Conservation (phyloP, 2,888 invertebrate genomes). For the Lutraria lutraria region DNA sequence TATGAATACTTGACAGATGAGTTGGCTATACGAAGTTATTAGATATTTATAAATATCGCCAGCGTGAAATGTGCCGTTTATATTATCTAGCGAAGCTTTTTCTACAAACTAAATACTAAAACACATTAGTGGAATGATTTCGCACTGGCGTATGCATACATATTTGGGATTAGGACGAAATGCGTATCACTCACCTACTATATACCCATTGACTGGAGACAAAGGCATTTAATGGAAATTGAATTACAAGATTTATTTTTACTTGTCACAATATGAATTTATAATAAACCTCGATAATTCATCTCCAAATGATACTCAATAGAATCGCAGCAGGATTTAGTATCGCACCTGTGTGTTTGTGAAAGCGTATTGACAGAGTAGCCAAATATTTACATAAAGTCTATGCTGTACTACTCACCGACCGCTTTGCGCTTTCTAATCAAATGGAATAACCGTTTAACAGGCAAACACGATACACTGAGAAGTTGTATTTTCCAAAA, state of each 20-base stretch:
- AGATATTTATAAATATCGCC: conserved; percentile 67
- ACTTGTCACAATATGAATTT: conserved; percentile 54
- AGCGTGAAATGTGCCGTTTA: conserved; percentile 54
- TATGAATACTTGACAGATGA: conserved; percentile 48
- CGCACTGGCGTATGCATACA: conserved; percentile 52
- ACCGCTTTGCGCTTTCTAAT: background rate
- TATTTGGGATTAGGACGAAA: conserved; percentile 48
- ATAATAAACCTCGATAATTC: conserved; percentile 55
- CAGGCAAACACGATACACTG: background rate
- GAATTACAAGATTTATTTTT: conserved; percentile 50
- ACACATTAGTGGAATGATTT: conserved; percentile 35
- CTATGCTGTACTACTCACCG: background rate
- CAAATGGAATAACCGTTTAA: conserved; percentile 17
- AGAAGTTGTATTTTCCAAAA: background rate
- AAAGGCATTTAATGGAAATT: conserved; percentile 48
- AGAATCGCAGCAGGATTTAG: conserved; percentile 2
- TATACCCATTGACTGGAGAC: conserved; percentile 47
- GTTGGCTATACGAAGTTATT: conserved; percentile 54
- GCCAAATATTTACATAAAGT: conserved; percentile 66
- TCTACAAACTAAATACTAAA: conserved; percentile 42
- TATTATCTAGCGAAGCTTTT: conserved; percentile 32
- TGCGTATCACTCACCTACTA: conserved; percentile 5
- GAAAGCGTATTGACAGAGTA: conserved; percentile 42
- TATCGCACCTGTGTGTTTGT: conserved; percentile 53
- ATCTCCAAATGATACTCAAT: conserved; percentile 46